Percentiles rank a stretch among this genome's conserved stretches.
phyloP scores from a whole-genome alignment of 2,113 vertebrate genomes.

The Salvelinus sp. region DNA sequence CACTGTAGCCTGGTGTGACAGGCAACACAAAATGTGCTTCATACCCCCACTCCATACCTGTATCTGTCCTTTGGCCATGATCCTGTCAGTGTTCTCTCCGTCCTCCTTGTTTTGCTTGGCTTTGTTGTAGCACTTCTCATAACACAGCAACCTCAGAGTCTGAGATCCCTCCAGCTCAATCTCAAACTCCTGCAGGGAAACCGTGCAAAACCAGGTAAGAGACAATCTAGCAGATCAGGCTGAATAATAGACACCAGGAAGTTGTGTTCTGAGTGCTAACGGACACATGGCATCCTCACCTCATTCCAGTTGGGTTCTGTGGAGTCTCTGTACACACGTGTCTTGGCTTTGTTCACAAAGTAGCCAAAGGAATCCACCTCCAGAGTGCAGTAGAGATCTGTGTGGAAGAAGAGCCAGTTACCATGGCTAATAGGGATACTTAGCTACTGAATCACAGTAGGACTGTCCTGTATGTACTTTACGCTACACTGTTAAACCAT shows the following conservation, averaged over 20 bases:
- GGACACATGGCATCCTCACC: constrained; percentile 69
- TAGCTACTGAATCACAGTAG: background rate
- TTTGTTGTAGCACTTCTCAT: constrained; percentile 89
- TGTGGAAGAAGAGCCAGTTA: background rate
- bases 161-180: constrained; percentile 96
- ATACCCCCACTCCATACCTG: constrained; percentile 72
- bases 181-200: constrained; percentile 86
- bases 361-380: constrained; percentile 96
- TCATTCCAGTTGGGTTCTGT: constrained; percentile 93
- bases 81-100: constrained; percentile 81
- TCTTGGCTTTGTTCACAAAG: constrained; percentile 97
- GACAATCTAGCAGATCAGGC: background rate
- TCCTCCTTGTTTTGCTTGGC: constrained; percentile 84
- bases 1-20: background rate
- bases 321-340: constrained; percentile 89
- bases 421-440: background rate
- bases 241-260: background rate
- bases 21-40: background rate
- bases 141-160: constrained; percentile 88
- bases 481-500: too few species aligned
- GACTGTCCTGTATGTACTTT: too few species aligned
- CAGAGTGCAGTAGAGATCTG: constrained; percentile 91
- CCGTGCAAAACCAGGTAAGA: background rate
- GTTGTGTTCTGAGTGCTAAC: too few species aligned
- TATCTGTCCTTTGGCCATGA: constrained; percentile 90